Base-by-base conservation (phyloP, 37 sponge, comb jelly and placozoan genomes). In the Halichondria panicea region DNA sequence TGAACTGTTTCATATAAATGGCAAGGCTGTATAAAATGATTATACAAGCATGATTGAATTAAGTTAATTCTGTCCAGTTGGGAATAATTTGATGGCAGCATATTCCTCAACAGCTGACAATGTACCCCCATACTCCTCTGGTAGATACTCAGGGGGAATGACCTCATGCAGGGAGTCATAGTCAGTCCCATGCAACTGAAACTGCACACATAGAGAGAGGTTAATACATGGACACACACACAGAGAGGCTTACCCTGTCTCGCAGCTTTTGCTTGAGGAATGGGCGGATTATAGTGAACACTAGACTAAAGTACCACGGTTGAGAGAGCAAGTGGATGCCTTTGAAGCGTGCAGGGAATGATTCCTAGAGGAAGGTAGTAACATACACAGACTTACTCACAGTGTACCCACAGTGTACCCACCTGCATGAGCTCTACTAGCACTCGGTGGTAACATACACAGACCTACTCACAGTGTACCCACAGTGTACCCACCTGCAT, bases 211-310 rank as follows among this genome's bases (percentile, higher is more conserved):
- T 22, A 59, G 7, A 24, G 27, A 8, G 60, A 8, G 60, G 27
- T 24, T 27, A 11, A 12, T 7, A 12, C 22, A 12, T 22, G 7
- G 25, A 59, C 18, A 8, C 25, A 19, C 27, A 8, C 22, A 12
- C 22, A 9, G 15, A 13, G 7, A 33, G 34, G 36, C 64, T 76
- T 13, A 76, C 44, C 65, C 92, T 71, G 1, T 91, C 74, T 66
- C 70, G 68, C 27, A 84, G 19, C 57, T 90, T 90, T 41, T 91
- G 75, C 55, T 73, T 91, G 62, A 91, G 65, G 78, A 91, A 91
- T 4, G 92, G 92, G 35, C 60, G 56, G 3, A 78, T 42, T 22
- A 86, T 67, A n/a, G 76, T 56, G 32, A 86, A 41, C 2, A 86
- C 32, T 7, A 86, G 3, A 72, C 87, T 82, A 63, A 89, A 41